Base-by-base conservation (phyloP, 1,140 invertebrate genomes). In the Cydia pomonella region DNA sequence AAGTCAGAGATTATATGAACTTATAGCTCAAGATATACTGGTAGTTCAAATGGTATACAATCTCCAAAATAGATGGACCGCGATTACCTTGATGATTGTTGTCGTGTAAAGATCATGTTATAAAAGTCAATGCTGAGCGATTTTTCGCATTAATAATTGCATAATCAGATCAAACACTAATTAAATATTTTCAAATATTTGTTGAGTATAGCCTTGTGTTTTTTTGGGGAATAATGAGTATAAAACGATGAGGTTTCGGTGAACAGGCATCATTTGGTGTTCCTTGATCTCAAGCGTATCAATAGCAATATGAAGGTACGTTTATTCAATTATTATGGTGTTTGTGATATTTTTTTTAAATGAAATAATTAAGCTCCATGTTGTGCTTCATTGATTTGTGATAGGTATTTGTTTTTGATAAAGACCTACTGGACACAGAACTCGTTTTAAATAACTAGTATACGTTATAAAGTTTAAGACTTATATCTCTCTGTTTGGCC, bases 101-200 rank as follows among this genome's bases (percentile, higher is more conserved):
- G 1, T 2, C 1, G 3, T 1, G 5, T 1, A 18, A 33, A 41
- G 33, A 69, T 69, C 64, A 33, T 18, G 16, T 69, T 41, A 18
- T 9, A 69, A 33, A 21, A 27, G 64, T 38, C 9, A n/a, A 4
- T 66, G 18, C n/a, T 18, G 27, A 33, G 10, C 27, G 73, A 69
- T 77, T 59, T 59, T 59, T 73, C 75, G 71, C 72, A 78, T 72
- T 78, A 78, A 50, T 72, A 71, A 78, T 79, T 77, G 80, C 79
- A 78, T 76, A 84, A 81, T 77, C 44, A 72, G 71, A 44, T 50
- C 53, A 62, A 75, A 73, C 71, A 74, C 59, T 72, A 80, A 79
- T 79, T 63, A 77, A 74, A 76, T 47, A 75, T 79, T 53, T 73
- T 71, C 59, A 71, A 82, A 82, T 82, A 82, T 82, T 82, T 75